phyloP scores from a whole-genome alignment of 2,888 invertebrate species.

The Poecilobothrus nobilitatus region DNA sequence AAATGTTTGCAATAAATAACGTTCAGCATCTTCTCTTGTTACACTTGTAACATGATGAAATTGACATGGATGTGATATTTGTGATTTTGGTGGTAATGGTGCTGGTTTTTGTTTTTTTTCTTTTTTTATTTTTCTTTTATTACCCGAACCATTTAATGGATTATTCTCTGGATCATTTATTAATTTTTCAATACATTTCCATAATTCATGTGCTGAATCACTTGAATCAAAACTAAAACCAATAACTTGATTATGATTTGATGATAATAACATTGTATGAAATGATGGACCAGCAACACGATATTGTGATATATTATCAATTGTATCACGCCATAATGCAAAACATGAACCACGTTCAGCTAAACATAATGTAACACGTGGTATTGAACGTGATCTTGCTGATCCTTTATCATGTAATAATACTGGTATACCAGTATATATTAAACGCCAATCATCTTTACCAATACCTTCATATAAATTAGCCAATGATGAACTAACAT shows the following conservation, averaged over 20 bases:
- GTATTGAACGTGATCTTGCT: conserved; percentile 57
- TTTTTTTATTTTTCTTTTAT: conserved; percentile 50
- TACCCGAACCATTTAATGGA: conserved; percentile 60
- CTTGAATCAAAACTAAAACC: conserved; percentile 73
- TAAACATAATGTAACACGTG: conserved; percentile 60
- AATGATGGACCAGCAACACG: conserved; percentile 62
- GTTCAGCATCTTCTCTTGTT: conserved; percentile 55
- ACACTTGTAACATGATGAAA: conserved; percentile 77
- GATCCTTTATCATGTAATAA: conserved; percentile 69
- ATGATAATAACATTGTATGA: conserved; percentile 71
- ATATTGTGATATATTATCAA: conserved; percentile 71
- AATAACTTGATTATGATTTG: conserved; percentile 65
- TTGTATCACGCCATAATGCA: conserved; percentile 70
- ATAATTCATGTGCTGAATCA: conserved; percentile 62
- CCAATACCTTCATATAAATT: conserved; percentile 59
- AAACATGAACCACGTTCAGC: conserved; percentile 75
- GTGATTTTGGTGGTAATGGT: conserved; percentile 63
- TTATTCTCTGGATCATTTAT: conserved; percentile 72
- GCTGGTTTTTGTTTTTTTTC: conserved; percentile 49
- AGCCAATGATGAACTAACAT: conserved; percentile 66
- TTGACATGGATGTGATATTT: conserved; percentile 76
- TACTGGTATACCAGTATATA: conserved; percentile 70
- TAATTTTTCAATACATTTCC: conserved; percentile 58
- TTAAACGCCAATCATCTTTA: conserved; percentile 59
- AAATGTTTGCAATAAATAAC: conserved; percentile 59